Evolutionary conservation across 2,888 invertebrate species (phyloP).

Genomic region (Achlya flavicornis): DNA sequence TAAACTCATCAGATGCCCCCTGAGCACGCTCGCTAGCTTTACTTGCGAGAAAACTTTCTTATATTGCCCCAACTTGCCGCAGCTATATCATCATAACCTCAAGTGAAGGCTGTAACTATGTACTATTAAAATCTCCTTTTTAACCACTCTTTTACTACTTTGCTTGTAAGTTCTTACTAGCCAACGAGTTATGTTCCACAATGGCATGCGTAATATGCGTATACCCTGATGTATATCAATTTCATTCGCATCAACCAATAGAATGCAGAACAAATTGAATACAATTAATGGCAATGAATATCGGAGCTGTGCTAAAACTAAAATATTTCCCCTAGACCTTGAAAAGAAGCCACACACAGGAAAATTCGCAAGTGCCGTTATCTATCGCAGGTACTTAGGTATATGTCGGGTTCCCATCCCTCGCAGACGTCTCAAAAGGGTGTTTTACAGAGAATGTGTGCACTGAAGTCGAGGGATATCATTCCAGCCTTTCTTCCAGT

Average conservation of each 20-base stretch:
- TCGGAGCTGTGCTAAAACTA: no score
- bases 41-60: slow-evolving; percentile 69
- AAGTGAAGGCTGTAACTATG: slow-evolving; percentile 28
- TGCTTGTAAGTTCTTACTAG: neutral
- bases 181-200: neutral
- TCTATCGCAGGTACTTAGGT: slow-evolving; percentile 44
- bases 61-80: slow-evolving; percentile 60
- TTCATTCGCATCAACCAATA: no score
- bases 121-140: neutral
- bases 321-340: neutral
- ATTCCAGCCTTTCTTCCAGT: slow-evolving; percentile 53
- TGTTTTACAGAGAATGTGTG: slow-evolving; percentile 69
- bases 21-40: slow-evolving; percentile 64
- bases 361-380: slow-evolving; percentile 39
- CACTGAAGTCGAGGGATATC: slow-evolving; percentile 56
- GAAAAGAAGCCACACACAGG: slow-evolving; percentile 22
- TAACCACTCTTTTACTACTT: neutral
- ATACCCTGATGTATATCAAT: no score
- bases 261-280: slow-evolving; percentile 1
- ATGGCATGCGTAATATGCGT: no score
- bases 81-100: slow-evolving; percentile 54
- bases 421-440: slow-evolving; percentile 73
- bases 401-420: slow-evolving; percentile 42
- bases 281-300: slow-evolving; percentile 11
- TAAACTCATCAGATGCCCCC: slow-evolving; percentile 76